phyloP scores from a whole-genome alignment of 2,888 invertebrate genomes.

The Liposcelis brunnea region DNA sequence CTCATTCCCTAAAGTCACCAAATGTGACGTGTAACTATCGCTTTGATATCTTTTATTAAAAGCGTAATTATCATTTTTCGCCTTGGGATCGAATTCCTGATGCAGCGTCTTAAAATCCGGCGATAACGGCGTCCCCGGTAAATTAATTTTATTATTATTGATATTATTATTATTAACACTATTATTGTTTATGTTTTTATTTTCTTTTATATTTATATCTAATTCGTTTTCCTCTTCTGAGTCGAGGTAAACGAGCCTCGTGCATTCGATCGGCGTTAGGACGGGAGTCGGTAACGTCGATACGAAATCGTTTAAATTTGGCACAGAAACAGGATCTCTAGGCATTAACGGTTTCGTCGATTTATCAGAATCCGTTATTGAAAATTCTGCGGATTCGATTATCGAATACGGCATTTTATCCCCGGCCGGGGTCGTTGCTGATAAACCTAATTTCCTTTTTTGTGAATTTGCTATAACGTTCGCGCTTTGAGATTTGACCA shows the following conservation, averaged over 20 bases:
- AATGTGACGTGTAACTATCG: conserved; percentile 37
- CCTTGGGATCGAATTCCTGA: conserved; percentile 27
- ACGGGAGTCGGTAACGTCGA: conserved; percentile 39
- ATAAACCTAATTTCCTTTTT: neutral
- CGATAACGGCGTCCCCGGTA: conserved; percentile 22
- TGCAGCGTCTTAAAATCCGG: conserved; percentile 28
- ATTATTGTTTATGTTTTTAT: too few relatives aligned
- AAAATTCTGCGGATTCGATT: conserved; percentile 15
- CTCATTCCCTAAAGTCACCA: conserved; percentile 19
- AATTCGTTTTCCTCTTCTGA: conserved; percentile 42
- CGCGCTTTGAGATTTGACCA: conserved; percentile 31
- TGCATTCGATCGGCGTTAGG: conserved; percentile 47
- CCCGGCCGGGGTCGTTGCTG: conserved; percentile 6
- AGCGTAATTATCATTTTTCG: neutral
- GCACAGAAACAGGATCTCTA: conserved; percentile 54
- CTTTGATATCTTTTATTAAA: neutral
- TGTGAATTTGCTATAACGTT: conserved; percentile 22
- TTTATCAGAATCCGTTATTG: conserved; percentile 25
- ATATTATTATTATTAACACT: conserved; percentile 19
- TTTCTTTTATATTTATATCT: conserved; percentile 13
- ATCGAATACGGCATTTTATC: conserved; percentile 10
- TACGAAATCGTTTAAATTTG: conserved; percentile 47
- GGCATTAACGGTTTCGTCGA: conserved; percentile 20
- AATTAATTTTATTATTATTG: conserved; percentile 24
- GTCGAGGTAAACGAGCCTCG: conserved; percentile 49